Percentiles rank a stretch among this genome's conserved stretches.
Conservation (phyloP, 2,113 vertebrate species). For the Protobothrops mucrosquamatus region DNA sequence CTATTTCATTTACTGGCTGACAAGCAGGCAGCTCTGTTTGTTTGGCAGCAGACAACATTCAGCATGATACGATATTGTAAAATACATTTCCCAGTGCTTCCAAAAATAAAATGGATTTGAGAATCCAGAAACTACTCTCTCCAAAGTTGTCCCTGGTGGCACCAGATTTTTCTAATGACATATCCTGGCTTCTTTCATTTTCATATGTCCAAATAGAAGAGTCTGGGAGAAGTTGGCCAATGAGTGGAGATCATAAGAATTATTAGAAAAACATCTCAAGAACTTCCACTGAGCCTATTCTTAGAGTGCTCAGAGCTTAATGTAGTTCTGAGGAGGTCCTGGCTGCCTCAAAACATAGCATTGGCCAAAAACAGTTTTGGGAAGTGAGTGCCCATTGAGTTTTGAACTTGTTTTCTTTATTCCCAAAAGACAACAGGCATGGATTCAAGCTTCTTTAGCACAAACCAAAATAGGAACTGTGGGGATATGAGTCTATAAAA, state of each 20-base stretch:
- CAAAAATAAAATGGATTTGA: not conserved
- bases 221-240: not conserved
- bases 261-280: not conserved
- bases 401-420: not conserved
- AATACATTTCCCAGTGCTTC: not conserved
- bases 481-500: not conserved
- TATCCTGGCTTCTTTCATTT: not conserved
- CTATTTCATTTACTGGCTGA: not conserved
- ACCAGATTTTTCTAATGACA: not conserved
- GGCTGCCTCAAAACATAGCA: not conserved
- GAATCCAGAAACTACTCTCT: not conserved
- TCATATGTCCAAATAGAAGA: not conserved
- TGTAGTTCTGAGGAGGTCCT: not conserved
- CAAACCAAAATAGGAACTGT: not conserved
- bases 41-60: not conserved
- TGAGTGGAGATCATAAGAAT: not conserved
- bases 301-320: not conserved
- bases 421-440: not conserved
- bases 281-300: not conserved
- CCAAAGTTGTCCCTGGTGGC: not conserved
- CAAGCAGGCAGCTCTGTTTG: not conserved
- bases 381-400: not conserved
- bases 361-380: not conserved
- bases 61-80: not conserved
- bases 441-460: not conserved